Evolutionary conservation across 64 coral and sea anemone genomes (phyloP).

Genomic region (Platygyra sinensis): DNA sequence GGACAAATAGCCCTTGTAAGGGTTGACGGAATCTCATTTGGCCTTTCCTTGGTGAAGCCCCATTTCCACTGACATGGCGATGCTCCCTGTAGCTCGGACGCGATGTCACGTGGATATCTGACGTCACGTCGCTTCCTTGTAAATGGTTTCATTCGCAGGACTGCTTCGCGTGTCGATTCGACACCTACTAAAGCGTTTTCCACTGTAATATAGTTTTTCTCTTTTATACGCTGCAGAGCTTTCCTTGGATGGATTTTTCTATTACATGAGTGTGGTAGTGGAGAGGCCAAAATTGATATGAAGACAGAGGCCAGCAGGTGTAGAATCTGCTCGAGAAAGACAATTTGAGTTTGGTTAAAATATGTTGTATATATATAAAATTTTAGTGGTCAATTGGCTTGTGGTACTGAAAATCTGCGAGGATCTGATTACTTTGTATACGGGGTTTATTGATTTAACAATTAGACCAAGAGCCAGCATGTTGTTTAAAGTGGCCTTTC

Average conservation of each 20-base stretch:
- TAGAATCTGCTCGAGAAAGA: background rate
- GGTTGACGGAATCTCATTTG: background rate
- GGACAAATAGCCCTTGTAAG: background rate
- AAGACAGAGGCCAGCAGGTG: background rate
- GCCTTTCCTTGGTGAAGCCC: background rate
- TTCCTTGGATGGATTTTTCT: background rate
- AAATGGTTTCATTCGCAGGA: background rate
- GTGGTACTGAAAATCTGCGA: no score
- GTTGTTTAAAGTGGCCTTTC: no score
- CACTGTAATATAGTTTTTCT: background rate
- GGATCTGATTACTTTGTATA: no score
- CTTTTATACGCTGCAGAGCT: background rate
- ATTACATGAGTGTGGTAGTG: background rate
- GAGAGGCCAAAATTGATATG: background rate
- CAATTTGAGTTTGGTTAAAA: background rate
- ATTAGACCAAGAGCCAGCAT: no score
- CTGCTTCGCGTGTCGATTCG: background rate
- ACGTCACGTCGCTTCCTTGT: background rate
- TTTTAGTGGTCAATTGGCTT: no score
- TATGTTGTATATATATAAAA: background rate
- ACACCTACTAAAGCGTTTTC: background rate
- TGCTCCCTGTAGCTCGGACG: background rate
- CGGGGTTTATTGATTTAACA: no score
- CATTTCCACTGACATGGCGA: slow-evolving; percentile 27
- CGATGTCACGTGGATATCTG: background rate